Evolutionary conservation across 2,888 invertebrate species (phyloP), one percentile per base, ranked within the genome.

Genomic region (Eupithecia subfuscata): DNA sequence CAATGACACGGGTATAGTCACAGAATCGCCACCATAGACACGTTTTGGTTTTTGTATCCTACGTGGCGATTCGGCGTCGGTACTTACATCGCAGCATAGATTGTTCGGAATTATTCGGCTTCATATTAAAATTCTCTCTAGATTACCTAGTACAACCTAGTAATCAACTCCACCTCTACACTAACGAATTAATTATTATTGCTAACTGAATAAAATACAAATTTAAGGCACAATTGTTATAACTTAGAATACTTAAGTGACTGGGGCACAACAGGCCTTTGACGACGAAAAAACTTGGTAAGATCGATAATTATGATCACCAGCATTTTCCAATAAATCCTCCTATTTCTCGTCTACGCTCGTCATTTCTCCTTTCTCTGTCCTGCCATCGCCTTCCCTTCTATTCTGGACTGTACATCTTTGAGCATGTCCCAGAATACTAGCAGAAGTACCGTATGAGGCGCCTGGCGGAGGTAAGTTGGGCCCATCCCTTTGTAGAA

Each of bases 401-500:
- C 84, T 18, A 89, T 81, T 69, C 80, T 82, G 79, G 90, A 90
- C 82, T 93, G 92, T 11, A 91, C 60, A 84, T 95, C 95, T 79
- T 96, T 96, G 22, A 97, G 91, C 89, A 97, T 95, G 86, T 98
- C 98, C 97, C 98, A 99, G 90, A 99, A 98, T 52, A 98, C 96
- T 73, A 99, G 94, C 79, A 98, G 97, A 0, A 99, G 91, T 0
- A 98, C 97, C 0, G 98, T 97, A 89, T 99, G 99, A 0, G 99
- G 99, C 0, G 98, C 99, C 83, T 98, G 96, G 75, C 99, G 95
- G n/a, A 99, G 92, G 92, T 98, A 98, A 65, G 97, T 97, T 0
- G 99, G 98, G 69, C 97, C 97, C 84, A 98, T 97, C 40, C 98
- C 99, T 92, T 99, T 99, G 91, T 98, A 98, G 87, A 99, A 97